These are phyloP conservation scores for Bagarius yarrelli DNA, from an alignment of 2,113 vertebrate species.

Conservation along the genomic window DNA sequence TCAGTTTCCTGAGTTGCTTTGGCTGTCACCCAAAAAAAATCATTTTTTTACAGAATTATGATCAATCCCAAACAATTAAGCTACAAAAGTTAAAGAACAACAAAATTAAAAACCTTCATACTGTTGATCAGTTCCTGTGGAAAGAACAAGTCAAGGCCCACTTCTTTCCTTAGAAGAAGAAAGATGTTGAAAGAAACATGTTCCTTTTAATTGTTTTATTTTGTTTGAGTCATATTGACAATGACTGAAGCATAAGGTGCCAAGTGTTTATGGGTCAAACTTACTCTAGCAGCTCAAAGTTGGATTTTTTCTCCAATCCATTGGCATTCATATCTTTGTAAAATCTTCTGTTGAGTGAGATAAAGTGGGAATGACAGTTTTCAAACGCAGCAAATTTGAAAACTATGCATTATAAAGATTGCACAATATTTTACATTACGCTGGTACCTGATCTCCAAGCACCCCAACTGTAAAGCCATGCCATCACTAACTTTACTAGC, in stretches of 20 bases:
- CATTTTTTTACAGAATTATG: neutral
- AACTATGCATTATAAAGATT: neutral
- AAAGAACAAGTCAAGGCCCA: conserved; percentile 90
- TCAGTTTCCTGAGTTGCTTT: conserved; percentile 80
- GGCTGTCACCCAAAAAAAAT: conserved; percentile 60
- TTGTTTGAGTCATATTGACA: neutral
- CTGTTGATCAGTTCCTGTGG: conserved; percentile 84
- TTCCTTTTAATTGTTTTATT: neutral
- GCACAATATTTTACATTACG: neutral
- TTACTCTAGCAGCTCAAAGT: conserved; percentile 91
- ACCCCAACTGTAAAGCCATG: conserved; percentile 91
- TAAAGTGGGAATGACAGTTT: neutral
- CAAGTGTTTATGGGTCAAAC: conserved; percentile 52
- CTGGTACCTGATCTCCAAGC: conserved; percentile 86
- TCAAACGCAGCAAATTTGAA: no score
- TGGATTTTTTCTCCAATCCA: conserved; percentile 91
- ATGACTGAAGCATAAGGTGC: neutral
- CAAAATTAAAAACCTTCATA: conserved; percentile 77
- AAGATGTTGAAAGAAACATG: neutral
- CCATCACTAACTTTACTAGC: conserved; percentile 91
- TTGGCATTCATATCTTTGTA: conserved; percentile 93
- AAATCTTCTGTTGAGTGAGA: conserved; percentile 77
- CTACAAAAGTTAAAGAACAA: neutral
- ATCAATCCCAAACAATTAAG: neutral
- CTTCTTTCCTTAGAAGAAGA: conserved; percentile 78